These are phyloP conservation scores for Dasypus novemcinctus DNA, from an alignment of 2,113 vertebrate genomes.

Conservation along the genomic window DNA sequence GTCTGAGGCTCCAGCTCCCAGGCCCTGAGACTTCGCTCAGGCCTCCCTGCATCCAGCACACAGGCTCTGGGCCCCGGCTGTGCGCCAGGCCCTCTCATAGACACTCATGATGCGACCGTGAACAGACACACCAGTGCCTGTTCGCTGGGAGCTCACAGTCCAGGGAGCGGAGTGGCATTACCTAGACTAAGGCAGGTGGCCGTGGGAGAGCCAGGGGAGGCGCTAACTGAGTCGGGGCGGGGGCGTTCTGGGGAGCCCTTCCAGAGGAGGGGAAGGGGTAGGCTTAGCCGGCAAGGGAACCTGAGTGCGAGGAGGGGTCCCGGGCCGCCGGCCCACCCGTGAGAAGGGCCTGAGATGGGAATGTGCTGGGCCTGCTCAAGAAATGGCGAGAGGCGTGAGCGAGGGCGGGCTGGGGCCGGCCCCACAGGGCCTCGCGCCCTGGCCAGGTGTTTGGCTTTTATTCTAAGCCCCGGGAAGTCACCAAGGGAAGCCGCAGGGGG, in stretches of 20 bases:
- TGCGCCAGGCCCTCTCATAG: not conserved
- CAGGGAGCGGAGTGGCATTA: not conserved
- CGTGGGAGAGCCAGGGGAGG: fast-evolving
- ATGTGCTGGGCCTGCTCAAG: not conserved
- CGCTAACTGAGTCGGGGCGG: too few relatives aligned
- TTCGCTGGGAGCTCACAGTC: not conserved
- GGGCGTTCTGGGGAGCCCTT: not conserved
- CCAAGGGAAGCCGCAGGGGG: conserved; percentile 20
- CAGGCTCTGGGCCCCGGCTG: fast-evolving
- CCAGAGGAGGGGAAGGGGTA: not conserved
- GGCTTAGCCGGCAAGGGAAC: not conserved
- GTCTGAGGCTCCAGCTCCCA: not conserved
- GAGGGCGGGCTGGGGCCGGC: not conserved
- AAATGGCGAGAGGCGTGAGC: not conserved
- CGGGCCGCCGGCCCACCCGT: not conserved
- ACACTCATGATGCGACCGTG: not conserved
- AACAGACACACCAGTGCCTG: not conserved
- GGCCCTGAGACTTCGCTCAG: fast-evolving
- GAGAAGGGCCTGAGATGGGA: conserved; percentile 1
- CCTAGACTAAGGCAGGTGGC: not conserved
- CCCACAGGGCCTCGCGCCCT: not conserved
- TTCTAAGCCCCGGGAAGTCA: conserved; percentile 39
- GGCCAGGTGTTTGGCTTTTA: conserved; percentile 31
- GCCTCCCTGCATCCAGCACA: not conserved
- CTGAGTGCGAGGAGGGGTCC: not conserved